Evolutionary conservation across 2,113 vertebrate species (phyloP), one percentile per base, ranked within the genome.

Genomic region (Syngnathus floridae): DNA sequence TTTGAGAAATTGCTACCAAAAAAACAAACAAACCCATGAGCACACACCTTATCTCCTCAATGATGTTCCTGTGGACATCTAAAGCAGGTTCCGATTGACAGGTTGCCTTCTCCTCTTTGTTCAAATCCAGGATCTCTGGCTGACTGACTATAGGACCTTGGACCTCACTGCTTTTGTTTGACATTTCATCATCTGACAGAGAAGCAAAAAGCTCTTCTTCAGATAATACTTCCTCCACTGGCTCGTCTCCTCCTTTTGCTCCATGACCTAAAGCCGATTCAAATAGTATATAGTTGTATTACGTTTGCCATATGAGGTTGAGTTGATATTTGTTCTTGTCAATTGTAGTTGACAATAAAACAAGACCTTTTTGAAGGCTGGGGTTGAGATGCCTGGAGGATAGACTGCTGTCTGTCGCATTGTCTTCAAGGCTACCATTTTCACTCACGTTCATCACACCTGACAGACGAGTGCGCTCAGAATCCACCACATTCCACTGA

Each of bases 11-110:
- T 9, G n/a, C 9, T 1, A 56, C 4, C 16, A 55, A 45, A 22
- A 1, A 9, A n/a, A 60, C 5, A 1, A 22, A 12, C 22, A 14
- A 35, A 13, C 7, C 11, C 43, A 51, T 26, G 41, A 22, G 10
- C 11, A 55, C 63, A 11, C 38, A 92, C 91, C 91, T 90, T 84
- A 92, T 92, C 72, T 91, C 87, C 35, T 91, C 87, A 8, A 92
- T 81, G 35, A 92, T 7, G 11, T 59, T 66, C 73, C 67, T 89
- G 19, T 84, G 76, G 22, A 21, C 40, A 51, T 66, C 60, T 26
- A 52, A n/a, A 14, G 49, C 38, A 35, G 37, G 49, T 37, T 83
- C 67, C 19, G 76, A 59, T 22, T 66, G 74, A 54, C 62, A 17
- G 31, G 46, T 4, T 7, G 57, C 9, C 4, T 19, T 19, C 1